phyloP scores from a whole-genome alignment of 2,113 vertebrate species.

The Gymnorhina tibicen region DNA sequence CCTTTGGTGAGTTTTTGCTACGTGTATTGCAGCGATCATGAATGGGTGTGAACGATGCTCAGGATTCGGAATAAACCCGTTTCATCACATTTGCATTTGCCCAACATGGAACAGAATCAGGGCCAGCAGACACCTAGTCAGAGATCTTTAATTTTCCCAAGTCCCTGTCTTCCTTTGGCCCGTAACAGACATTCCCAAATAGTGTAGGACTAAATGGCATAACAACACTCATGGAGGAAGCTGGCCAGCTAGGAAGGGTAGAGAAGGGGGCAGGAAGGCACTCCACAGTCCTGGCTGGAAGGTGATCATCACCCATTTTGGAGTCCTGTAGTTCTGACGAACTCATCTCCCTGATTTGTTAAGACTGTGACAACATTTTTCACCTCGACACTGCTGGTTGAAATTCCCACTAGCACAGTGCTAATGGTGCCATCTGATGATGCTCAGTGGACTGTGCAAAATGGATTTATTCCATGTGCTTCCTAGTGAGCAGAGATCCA shows the following conservation, averaged over 20 bases:
- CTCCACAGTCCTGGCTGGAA: neutral
- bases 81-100: neutral
- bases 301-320: neutral
- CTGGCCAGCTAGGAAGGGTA: neutral
- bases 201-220: neutral
- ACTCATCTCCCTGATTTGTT: neutral
- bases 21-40: fast-evolving
- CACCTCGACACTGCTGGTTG: neutral
- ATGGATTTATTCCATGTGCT: slow-evolving; percentile 2
- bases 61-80: neutral
- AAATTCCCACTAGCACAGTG: neutral
- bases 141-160: neutral
- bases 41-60: neutral
- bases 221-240: neutral
- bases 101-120: neutral
- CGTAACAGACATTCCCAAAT: neutral
- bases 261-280: neutral
- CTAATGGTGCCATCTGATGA: slow-evolving; percentile 11
- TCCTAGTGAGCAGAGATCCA: neutral
- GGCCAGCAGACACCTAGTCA: neutral
- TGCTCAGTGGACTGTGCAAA: neutral
- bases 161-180: neutral
- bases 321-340: neutral
- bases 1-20: neutral
- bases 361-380: neutral